These are phyloP conservation scores for Corythornis cristatus DNA, from an alignment of 2,113 vertebrate species.

Conservation along the genomic window DNA sequence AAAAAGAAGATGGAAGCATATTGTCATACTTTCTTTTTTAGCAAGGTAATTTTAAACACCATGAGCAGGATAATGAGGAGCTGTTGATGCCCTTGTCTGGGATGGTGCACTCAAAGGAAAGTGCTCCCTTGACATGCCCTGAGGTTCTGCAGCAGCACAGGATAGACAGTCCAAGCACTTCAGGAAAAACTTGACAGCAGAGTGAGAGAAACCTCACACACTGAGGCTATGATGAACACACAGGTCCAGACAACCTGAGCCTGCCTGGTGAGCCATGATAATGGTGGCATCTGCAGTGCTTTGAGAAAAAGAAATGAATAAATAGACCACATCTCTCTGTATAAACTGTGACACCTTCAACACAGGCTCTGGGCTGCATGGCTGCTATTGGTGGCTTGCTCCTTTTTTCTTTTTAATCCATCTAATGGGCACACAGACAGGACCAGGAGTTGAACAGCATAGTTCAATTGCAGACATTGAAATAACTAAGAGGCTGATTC, in stretches of 20 bases:
- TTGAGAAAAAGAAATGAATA: neutral
- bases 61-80: neutral
- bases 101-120: neutral
- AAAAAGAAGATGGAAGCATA: neutral
- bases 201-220: neutral
- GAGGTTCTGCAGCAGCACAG: neutral
- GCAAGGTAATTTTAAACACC: neutral
- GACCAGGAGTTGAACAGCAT: neutral
- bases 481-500: neutral
- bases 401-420: neutral
- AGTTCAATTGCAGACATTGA: neutral
- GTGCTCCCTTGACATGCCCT: neutral
- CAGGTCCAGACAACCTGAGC: neutral
- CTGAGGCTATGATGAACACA: neutral
- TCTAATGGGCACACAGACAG: neutral
- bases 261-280: neutral
- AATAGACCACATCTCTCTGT: neutral
- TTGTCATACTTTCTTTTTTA: neutral
- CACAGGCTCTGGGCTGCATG: neutral
- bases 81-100: neutral
- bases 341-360: neutral
- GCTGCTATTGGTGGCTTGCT: neutral
- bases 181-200: neutral
- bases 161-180: neutral
- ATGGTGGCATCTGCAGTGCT: accelerated